Evolutionary conservation across 2,113 vertebrate species (phyloP).

Genomic region (Mesocricetus auratus): DNA sequence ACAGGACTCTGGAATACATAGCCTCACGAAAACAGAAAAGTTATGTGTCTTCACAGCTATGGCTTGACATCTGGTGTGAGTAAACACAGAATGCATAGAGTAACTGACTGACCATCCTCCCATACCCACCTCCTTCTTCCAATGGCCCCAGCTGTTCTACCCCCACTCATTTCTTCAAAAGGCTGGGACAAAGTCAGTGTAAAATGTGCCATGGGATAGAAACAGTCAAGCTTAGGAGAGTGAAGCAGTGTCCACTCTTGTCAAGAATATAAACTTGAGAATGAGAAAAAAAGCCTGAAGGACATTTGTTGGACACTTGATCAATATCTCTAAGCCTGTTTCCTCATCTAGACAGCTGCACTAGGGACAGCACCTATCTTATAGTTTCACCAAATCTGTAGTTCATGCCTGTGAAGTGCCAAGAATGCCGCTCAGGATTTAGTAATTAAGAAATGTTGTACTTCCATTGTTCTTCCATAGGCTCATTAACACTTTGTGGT

Average conservation of each 20-base stretch:
- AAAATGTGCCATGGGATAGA: neutral
- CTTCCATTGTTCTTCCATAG: neutral
- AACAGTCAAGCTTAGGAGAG: neutral
- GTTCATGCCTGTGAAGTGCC: neutral
- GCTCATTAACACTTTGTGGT: neutral
- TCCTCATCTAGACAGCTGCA: neutral
- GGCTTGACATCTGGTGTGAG: neutral
- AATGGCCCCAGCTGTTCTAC: neutral
- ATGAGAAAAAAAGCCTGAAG: neutral
- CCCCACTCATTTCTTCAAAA: neutral
- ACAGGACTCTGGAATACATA: neutral
- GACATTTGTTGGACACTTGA: neutral
- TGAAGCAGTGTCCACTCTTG: neutral
- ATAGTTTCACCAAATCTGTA: neutral
- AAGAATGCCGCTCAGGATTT: neutral
- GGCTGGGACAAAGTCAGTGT: neutral
- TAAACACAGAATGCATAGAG: neutral
- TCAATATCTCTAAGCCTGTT: neutral
- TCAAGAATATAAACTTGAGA: neutral
- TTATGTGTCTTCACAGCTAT: neutral
- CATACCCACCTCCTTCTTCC: neutral
- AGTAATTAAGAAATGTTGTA: conserved; percentile 14
- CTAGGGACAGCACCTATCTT: neutral
- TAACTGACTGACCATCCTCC: neutral
- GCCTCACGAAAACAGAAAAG: neutral